These are phyloP conservation scores for Synanthedon myopaeformis DNA, from an alignment of 2,888 invertebrate species.

Conservation along the genomic window DNA sequence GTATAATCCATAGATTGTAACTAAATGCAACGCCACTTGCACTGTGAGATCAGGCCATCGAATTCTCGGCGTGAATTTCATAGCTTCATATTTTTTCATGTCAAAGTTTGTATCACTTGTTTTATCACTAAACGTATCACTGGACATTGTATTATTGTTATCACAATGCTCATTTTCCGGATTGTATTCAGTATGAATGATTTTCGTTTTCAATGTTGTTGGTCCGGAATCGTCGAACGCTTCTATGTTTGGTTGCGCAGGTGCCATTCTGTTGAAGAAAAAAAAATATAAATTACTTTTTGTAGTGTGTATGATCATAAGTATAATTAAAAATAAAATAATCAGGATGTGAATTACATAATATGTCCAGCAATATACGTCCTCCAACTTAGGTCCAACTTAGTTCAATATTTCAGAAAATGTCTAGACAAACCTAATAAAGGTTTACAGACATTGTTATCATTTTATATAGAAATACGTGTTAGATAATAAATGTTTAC, in stretches of 20 bases:
- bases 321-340: no score
- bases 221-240: constrained; percentile 23
- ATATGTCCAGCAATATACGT: no score
- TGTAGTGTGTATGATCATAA: no score
- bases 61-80: constrained; percentile 72
- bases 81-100: constrained; percentile 44
- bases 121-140: constrained; percentile 10
- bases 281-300: neutral
- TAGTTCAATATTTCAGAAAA: no score
- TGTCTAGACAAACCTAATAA: no score
- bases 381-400: no score
- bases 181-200: constrained; percentile 18
- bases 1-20: constrained; percentile 77
- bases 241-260: constrained; percentile 37
- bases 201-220: constrained; percentile 31
- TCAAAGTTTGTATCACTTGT: constrained; percentile 42
- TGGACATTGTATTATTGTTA: constrained; percentile 36
- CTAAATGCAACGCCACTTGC: constrained; percentile 77
- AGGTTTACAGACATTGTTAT: no score
- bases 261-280: constrained; percentile 27
- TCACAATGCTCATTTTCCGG: constrained; percentile 13
- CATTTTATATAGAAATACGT: no score
- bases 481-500: no score
- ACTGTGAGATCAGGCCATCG: constrained; percentile 80
- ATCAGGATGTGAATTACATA: no score